These are phyloP conservation scores for Coptodon bakossiorum DNA, from an alignment of 2,113 vertebrate genomes.

Conservation along the genomic window DNA sequence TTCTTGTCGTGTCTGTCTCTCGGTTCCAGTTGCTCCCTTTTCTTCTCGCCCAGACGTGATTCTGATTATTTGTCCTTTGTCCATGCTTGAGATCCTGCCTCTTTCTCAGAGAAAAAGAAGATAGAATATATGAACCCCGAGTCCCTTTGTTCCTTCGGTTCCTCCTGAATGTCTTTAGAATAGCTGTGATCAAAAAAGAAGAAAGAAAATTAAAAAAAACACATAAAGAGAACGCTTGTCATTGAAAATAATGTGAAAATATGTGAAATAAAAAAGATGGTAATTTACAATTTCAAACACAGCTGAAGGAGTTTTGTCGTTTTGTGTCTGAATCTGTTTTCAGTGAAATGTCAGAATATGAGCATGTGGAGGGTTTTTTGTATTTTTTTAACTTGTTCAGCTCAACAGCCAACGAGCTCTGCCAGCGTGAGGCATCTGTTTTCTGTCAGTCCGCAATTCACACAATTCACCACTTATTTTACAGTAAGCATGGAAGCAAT, in stretches of 20 bases:
- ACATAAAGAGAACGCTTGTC: conserved; percentile 32
- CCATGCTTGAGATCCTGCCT: conserved; percentile 19
- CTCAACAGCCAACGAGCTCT: background rate
- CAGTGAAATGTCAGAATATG: background rate
- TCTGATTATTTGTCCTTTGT: conserved; percentile 28
- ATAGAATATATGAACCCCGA: background rate
- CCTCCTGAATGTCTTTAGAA: conserved; percentile 45
- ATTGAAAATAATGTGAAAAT: conserved; percentile 53
- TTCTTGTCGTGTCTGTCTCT: conserved; percentile 12
- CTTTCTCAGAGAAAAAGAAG: background rate
- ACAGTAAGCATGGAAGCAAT: background rate
- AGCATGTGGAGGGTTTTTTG: background rate
- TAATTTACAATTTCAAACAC: conserved; percentile 55
- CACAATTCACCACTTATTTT: fast-evolving
- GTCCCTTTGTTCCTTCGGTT: conserved; percentile 24
- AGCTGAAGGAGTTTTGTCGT: background rate
- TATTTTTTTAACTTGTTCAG: background rate
- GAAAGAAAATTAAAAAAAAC: conserved; percentile 1
- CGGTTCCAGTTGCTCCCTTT: background rate
- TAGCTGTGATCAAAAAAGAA: conserved; percentile 51
- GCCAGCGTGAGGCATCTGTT: background rate
- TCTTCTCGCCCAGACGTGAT: background rate
- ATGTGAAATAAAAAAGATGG: conserved; percentile 61
- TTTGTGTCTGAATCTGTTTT: background rate
- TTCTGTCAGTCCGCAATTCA: fast-evolving